Base-by-base conservation (phyloP, 2,888 invertebrate genomes). In the Sepiola atlantica region DNA sequence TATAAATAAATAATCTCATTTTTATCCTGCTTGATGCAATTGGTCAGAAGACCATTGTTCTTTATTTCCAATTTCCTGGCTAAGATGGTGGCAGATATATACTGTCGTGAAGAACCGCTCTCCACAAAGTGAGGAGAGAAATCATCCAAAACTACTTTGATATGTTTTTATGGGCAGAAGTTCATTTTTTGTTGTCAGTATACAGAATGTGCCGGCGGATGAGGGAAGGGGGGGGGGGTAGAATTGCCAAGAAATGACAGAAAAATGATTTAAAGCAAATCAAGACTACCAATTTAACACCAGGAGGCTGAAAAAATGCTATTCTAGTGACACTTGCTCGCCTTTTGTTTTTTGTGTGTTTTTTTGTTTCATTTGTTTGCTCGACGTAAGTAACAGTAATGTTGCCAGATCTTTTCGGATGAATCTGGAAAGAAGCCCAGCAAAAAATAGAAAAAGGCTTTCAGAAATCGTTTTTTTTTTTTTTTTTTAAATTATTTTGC, bases 141-240 rank as follows among this genome's bases (percentile, higher is more conserved):
- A 77, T 77, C n/a, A 77, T 77, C 77, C 77, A 12, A 77, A 77
- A 77, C 77, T 77, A 77, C 32, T 77, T 77, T 77, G 77, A 32
- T 77, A 77, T 77, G 77, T 77, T 77, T 77, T 77, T 77, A 77
- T 77, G n/a, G 77, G 77, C n/a, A 77, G 77, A n/a, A n/a, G 77
- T 77, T 77, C n/a, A 45, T 2, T 45, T 2, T 45, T 45, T 45
- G 45, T 77, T 77, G n/a, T 77, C n/a, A 77, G 32, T 77, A 32
- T 16, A n/a, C 3, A 45, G 77, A 77, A n/a, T 77, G 10, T 77
- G n/a, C 14, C 4, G n/a, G 77, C n/a, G 14, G n/a, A 8, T n/a
- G n/a, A n/a, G n/a, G n/a, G n/a, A n/a, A n/a, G 16, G 21, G 12
- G 77, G n/a, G 18, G 14, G 16, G 16, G 32, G n/a, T n/a, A n/a